Conservation (phyloP, 2,888 invertebrate genomes). For the Drosophila ezoana region DNA sequence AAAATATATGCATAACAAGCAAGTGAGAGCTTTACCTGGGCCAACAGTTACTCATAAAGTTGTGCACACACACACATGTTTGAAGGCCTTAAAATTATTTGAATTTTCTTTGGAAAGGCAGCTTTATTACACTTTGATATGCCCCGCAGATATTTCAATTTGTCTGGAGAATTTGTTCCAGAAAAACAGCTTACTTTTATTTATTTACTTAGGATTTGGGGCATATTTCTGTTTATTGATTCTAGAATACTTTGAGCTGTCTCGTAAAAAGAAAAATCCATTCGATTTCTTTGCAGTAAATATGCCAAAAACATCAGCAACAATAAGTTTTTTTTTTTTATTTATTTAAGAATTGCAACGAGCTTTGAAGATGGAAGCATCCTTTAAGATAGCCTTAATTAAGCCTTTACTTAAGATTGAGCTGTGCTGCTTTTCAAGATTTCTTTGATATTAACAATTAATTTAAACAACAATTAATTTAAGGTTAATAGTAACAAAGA, state of each 20-base stretch:
- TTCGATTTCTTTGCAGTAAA: neutral
- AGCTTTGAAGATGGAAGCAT: neutral
- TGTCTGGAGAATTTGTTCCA: neutral
- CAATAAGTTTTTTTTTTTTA: neutral
- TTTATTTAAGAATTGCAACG: neutral
- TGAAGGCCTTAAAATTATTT: constrained; percentile 5
- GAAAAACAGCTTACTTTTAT: constrained; percentile 11
- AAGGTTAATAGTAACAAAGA: neutral
- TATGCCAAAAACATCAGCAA: too few species aligned
- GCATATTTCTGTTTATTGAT: neutral
- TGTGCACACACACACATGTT: neutral
- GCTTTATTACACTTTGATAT: constrained; percentile 3
- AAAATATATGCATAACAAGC: constrained; percentile 35
- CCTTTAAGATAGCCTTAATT: neutral
- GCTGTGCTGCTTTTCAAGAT: too few species aligned
- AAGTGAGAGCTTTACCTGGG: constrained; percentile 20
- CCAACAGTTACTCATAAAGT: constrained; percentile 9
- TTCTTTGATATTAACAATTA: too few species aligned
- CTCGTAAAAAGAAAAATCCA: neutral
- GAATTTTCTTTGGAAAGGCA: neutral
- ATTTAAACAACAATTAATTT: neutral
- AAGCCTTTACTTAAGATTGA: too few species aligned
- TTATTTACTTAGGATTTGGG: constrained; percentile 38
- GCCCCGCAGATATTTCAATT: constrained; percentile 5
- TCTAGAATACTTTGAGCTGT: neutral